Evolutionary conservation across 2,888 invertebrate genomes (phyloP).

Genomic region (Cryptocephalus primarius): DNA sequence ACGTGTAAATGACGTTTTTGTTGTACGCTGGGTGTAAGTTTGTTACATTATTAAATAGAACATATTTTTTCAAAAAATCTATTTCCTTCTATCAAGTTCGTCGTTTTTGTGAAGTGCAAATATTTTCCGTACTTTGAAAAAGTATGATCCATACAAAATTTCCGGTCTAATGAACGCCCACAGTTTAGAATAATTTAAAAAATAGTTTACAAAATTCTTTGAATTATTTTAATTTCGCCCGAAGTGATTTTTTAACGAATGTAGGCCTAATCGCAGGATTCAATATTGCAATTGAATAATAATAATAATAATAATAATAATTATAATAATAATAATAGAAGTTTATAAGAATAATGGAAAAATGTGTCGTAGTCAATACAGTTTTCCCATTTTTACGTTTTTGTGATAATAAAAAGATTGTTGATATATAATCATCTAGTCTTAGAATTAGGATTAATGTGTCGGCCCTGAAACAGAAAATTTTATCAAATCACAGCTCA

Average conservation of each 20-base stretch:
- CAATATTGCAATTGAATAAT: conserved; percentile 14
- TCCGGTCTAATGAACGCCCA: conserved; percentile 1
- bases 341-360: conserved; percentile 9
- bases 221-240: conserved; percentile 2
- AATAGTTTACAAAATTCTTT: background rate
- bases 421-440: conserved; percentile 22
- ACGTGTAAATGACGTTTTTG: background rate
- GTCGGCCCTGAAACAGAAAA: conserved; percentile 5
- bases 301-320: conserved; percentile 9
- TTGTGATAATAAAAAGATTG: conserved; percentile 23
- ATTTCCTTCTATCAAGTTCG: no score
- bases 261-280: conserved; percentile 11
- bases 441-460: conserved; percentile 17
- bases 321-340: conserved; percentile 6
- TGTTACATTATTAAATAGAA: background rate
- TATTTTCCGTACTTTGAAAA: no score
- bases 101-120: no score
- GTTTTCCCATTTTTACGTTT: conserved; percentile 22
- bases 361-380: conserved; percentile 24
- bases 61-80: background rate
- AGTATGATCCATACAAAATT: no score
- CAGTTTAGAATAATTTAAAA: background rate
- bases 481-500: conserved; percentile 5
- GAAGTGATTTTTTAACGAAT: conserved; percentile 9
- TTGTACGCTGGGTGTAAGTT: background rate